A percentile compares a stretch with the other conserved stretches of the same genome.
phyloP scores from a whole-genome alignment of 2,113 vertebrate genomes.

The Camelus dromedarius region DNA sequence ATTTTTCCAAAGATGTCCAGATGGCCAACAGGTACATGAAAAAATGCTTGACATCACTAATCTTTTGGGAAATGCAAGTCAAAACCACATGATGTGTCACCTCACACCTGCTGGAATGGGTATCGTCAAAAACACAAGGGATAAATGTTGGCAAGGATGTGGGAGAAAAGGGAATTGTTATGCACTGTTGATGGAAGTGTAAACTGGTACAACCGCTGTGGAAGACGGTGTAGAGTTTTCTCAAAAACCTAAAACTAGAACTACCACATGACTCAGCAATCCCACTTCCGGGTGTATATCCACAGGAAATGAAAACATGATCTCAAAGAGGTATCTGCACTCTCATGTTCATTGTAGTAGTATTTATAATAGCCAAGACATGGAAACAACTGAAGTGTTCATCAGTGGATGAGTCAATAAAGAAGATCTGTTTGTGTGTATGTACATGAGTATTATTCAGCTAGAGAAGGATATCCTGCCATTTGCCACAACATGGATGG shows the following conservation, averaged over 20 bases:
- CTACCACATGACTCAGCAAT: not conserved
- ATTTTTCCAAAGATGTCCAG: not conserved
- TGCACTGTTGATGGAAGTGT: not conserved
- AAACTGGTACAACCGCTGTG: not conserved
- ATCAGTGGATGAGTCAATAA: not conserved
- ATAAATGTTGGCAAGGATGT: not conserved
- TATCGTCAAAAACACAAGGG: not conserved
- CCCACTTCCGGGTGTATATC: not conserved
- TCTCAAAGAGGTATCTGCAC: not conserved
- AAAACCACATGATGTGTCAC: not conserved
- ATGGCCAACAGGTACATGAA: not conserved
- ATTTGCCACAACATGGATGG: not conserved
- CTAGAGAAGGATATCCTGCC: not conserved
- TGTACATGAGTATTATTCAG: not conserved
- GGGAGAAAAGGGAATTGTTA: not conserved
- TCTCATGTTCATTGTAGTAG: not conserved
- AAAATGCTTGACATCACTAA: not conserved
- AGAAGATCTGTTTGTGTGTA: not conserved
- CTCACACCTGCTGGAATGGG: not conserved
- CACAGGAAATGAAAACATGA: not conserved
- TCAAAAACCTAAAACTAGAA: not conserved
- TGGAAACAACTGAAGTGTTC: not conserved
- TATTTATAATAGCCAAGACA: not conserved
- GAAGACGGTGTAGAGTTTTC: not conserved
- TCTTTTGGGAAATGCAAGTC: not conserved